Base-by-base conservation (phyloP, 2,888 invertebrate species). In the Nomada hirtipes region DNA sequence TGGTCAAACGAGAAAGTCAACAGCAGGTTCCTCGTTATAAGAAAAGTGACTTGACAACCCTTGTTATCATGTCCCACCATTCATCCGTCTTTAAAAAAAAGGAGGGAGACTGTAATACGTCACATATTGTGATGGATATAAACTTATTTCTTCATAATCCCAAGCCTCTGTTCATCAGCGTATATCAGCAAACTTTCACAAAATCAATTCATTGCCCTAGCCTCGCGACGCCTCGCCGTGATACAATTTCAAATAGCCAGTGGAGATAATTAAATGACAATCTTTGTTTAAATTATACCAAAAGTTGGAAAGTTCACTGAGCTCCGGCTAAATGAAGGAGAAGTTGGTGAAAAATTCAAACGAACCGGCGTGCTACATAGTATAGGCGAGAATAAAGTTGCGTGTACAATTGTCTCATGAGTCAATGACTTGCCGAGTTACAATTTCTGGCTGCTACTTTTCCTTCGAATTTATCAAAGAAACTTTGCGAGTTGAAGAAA, bases 341-440 rank as follows among this genome's bases (percentile, higher is more conserved):
- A 74, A 79, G 71, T 77, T 65, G 61, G 18, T 55, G 29, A 77
- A 76, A 80, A 65, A 65, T 76, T 50, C 26, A 53, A 42, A 76
- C 42, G 53, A 2, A n/a, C 23, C 57, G 20, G 26, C 44, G 55
- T 15, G 55, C 23, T n/a, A 53, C 57, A 36, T 36, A 36, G 20
- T 23, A 55, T 2, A 11, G 20, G 26, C 23, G 57, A 10, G 23
- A 47, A 0, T 55, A 57, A 13, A 47, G 11, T 26, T 59, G 15
- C 61, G 53, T 18, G 26, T 23, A 60, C 76, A 75, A 68, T 44
- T 75, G 71, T 78, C 71, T 57, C 47, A n/a, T n/a, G 47, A 74
- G 52, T 75, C 74, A 55, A 85, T 76, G 67, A 61, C 53, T 53
- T 47, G 60, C 26, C n/a, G 18, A 68, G 20, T 52, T 15, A 29